Evolutionary conservation across 2,113 vertebrate genomes (phyloP).

Genomic region (Dryoscopus gambensis): DNA sequence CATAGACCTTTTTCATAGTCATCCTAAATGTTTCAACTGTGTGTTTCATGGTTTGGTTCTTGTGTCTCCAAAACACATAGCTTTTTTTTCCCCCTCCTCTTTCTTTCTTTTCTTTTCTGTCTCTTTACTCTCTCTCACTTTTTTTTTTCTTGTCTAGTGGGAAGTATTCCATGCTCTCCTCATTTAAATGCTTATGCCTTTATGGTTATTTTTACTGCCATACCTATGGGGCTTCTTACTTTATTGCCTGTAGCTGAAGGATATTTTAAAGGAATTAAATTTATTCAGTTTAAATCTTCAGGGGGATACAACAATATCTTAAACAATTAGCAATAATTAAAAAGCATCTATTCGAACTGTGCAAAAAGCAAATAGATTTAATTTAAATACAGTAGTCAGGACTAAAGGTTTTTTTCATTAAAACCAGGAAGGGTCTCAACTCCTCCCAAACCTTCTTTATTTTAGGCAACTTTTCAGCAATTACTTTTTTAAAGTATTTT

Average conservation of each 20-base stretch:
- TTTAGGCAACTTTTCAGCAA: conserved; percentile 6
- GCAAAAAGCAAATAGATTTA: conserved; percentile 71
- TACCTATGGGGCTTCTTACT: conserved; percentile 71
- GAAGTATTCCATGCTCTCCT: conserved; percentile 57
- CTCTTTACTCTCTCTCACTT: background rate
- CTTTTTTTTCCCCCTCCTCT: background rate
- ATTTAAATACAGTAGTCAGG: conserved; percentile 64
- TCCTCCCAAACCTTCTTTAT: background rate
- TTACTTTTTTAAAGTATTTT: background rate
- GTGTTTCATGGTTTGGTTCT: conserved; percentile 78
- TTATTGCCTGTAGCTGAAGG: conserved; percentile 63
- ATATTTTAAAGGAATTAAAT: conserved; percentile 70
- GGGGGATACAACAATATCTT: conserved; percentile 64
- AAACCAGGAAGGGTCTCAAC: background rate
- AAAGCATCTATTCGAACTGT: conserved; percentile 70
- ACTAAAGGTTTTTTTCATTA: conserved; percentile 38
- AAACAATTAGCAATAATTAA: conserved; percentile 79
- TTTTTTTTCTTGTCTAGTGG: background rate
- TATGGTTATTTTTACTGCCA: conserved; percentile 71
- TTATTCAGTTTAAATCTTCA: conserved; percentile 67
- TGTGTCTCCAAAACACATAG: conserved; percentile 75
- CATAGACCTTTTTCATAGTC: conserved; percentile 91
- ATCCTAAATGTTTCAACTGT: conserved; percentile 87
- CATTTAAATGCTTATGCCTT: conserved; percentile 69
- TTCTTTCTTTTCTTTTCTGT: background rate